Percentiles rank a stretch among this genome's conserved stretches.
Conservation (phyloP, 2,113 vertebrate genomes). For the Archocentrus centrarchus region DNA sequence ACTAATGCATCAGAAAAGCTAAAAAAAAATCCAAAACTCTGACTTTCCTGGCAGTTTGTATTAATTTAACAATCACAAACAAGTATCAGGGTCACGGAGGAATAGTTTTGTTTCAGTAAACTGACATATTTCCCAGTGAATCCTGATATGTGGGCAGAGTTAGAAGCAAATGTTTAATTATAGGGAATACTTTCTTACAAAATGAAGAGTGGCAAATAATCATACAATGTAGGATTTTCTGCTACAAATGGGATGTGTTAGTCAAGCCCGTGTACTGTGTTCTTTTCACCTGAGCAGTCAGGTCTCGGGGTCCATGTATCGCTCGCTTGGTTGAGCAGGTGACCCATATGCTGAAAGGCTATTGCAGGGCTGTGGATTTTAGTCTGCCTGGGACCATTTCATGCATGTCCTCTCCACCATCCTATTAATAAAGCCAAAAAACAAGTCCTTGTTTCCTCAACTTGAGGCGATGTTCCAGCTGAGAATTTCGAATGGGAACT, state of each 20-base stretch:
- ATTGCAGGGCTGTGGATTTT: background rate
- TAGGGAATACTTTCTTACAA: too few species aligned
- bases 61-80: slow-evolving; percentile 14
- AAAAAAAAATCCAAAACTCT: background rate
- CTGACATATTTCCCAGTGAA: slow-evolving; percentile 8
- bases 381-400: background rate
- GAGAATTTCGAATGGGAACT: background rate
- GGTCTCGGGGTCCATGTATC: background rate
- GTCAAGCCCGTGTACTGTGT: background rate
- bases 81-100: background rate
- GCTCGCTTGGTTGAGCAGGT: background rate
- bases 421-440: background rate
- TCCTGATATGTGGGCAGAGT: slow-evolving; percentile 9
- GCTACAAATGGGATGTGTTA: background rate
- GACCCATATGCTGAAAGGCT: background rate
- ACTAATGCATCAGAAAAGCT: background rate
- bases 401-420: background rate
- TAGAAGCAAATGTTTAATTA: slow-evolving; percentile 11
- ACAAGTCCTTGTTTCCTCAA: background rate
- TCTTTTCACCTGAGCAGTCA: background rate
- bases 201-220: slow-evolving; percentile 1
- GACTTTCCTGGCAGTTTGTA: slow-evolving; percentile 5
- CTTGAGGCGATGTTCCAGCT: background rate
- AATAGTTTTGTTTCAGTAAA: slow-evolving; percentile 5
- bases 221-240: background rate